Base-by-base conservation (phyloP, 2,888 invertebrate genomes). In the Hymenopus coronatus region DNA sequence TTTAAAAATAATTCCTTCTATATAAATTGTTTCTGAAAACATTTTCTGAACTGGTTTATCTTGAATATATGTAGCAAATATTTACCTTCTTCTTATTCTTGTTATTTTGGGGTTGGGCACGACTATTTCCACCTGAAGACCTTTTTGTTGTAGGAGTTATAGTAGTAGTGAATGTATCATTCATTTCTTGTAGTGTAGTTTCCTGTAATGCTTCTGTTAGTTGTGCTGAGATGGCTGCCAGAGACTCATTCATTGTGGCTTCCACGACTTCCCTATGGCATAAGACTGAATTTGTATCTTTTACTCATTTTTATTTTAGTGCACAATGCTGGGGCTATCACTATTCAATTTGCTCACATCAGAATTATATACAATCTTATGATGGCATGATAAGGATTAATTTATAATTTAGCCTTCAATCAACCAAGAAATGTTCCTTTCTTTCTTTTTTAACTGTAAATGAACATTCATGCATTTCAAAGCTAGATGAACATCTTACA, bases 211-310 rank as follows among this genome's bases (percentile, higher is more conserved):
- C 88, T 20, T 88, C 89, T 46, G 89, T 89, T n/a, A 90, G 87
- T 6, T 89, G 89, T 30, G 89, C 89, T 25, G 89, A 89, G 33
- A 89, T 85, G 15, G 90, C 90, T 70, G 88, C 90, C 88, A 90
- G 82, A 0, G 89, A 88, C n/a, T 91, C 90, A 90, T 90, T 82
- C 40, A 88, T 33, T 81, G 84, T 88, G 54, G 88, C 83, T 25
- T 88, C 83, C 28, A 83, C 28, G 12, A 82, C 40, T 28, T 88
- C 84, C 46, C 88, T 88, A 25, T 70, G 20, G 20, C 54, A 70
- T 2, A 70, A 8, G 83, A 28, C 6, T 28, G n/a, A 83, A 2
- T 28, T 28, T 27, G 15, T 83, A 83, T 83, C 83, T 30, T 83
- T 83, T 14, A 83, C 20, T 83, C 6, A 27, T 15, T n/a, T 28